Evolutionary conservation across 2,797 vertebrate species (phyloP).

Genomic region (Notolepis coatsorum): DNA sequence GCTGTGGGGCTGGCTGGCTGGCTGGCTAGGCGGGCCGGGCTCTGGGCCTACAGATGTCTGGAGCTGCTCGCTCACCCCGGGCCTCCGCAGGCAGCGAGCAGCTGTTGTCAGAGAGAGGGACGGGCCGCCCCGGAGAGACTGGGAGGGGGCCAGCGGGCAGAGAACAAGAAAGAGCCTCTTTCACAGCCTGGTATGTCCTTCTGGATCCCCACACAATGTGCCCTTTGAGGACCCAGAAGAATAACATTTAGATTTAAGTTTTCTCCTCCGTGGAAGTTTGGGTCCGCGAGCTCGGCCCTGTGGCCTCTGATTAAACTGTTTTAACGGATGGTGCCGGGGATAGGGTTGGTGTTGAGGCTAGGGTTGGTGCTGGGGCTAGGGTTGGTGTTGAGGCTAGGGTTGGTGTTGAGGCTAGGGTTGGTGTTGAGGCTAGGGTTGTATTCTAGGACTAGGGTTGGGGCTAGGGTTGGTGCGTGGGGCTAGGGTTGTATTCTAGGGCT

Average conservation of each 20-base stretch:
- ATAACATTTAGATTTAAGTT: conserved; percentile 88
- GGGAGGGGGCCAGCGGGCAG: conserved; percentile 79
- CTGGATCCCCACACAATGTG: conserved; percentile 86
- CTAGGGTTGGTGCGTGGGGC: conserved; percentile 26
- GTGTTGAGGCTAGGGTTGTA: conserved; percentile 42
- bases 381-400: too few species aligned
- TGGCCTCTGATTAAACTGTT: conserved; percentile 57
- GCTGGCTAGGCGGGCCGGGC: conserved; percentile 62
- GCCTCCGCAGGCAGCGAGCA: conserved; percentile 79
- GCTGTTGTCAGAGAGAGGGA: conserved; percentile 81
- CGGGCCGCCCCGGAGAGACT: conserved; percentile 77
- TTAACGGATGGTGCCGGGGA: too few species aligned
- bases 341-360: conserved; percentile 22
- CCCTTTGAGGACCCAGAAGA: conserved; percentile 86
- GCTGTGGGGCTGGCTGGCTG: neutral
- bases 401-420: neutral
- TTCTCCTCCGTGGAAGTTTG: conserved; percentile 82
- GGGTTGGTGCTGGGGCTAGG: too few species aligned
- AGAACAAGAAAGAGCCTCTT: conserved; percentile 86
- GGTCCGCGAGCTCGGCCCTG: conserved; percentile 64
- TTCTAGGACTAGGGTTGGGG: too few species aligned
- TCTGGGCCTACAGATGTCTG: conserved; percentile 82
- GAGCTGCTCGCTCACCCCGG: conserved; percentile 72
- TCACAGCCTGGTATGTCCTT: conserved; percentile 85
- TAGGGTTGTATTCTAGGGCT: too few species aligned